phyloP scores from a whole-genome alignment of 2,797 vertebrate genomes.

The Dromococcyx pavoninus region DNA sequence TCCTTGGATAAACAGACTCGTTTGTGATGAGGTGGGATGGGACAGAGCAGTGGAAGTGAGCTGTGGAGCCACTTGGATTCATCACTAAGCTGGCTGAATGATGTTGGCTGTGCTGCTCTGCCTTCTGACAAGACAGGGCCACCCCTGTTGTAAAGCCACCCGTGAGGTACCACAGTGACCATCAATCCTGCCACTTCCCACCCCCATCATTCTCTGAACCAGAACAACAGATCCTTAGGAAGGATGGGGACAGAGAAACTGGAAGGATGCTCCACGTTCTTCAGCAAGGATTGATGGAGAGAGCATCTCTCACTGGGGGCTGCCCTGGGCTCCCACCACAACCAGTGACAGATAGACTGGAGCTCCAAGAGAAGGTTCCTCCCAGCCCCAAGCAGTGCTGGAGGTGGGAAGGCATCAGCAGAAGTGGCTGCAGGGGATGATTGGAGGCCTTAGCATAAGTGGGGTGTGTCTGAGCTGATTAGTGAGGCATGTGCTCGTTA shows the following conservation, averaged over 20 bases:
- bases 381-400: not conserved
- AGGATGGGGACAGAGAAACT: fast-evolving
- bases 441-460: not conserved
- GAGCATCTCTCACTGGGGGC: not conserved
- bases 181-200: not conserved
- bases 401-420: not conserved
- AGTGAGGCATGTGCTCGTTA: not conserved
- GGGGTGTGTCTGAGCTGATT: not conserved
- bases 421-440: not conserved
- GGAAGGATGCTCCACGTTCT: fast-evolving
- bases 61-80: not conserved
- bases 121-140: not conserved
- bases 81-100: not conserved
- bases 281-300: not conserved
- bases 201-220: not conserved
- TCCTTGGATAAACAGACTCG: fast-evolving
- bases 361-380: too few species aligned
- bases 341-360: not conserved
- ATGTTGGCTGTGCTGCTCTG: not conserved
- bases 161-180: fast-evolving
- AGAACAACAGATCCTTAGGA: fast-evolving
- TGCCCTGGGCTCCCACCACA: not conserved
- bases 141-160: too few species aligned
- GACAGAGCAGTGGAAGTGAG: not conserved
- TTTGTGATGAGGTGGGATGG: not conserved